Conservation (phyloP, 2,888 invertebrate species). For the Cataglyphis altisquamis region DNA sequence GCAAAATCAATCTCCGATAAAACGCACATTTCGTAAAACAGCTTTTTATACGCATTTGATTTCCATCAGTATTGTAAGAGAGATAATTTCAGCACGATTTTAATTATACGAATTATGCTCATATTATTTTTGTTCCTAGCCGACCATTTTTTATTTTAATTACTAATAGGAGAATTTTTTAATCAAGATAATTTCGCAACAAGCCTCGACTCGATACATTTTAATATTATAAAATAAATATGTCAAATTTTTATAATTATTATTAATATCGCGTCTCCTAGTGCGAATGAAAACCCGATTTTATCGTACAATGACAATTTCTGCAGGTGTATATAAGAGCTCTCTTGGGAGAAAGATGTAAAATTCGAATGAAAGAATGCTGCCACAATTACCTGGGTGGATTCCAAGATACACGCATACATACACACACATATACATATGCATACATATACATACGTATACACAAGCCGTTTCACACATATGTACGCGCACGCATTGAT, state of each 20-base stretch:
- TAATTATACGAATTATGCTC: conserved; percentile 18
- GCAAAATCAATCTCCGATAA: conserved; percentile 35
- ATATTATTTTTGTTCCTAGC: conserved; percentile 35
- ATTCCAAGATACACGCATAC: conserved; percentile 7
- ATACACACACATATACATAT: background rate
- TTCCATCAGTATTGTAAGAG: background rate
- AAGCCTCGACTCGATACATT: background rate
- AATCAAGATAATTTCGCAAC: conserved; percentile 18
- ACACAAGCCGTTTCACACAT: background rate
- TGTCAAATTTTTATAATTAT: background rate
- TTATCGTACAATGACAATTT: conserved; percentile 12
- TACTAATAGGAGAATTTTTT: conserved; percentile 6
- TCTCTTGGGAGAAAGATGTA: conserved; percentile 27
- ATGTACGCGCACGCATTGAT: conserved; percentile 23
- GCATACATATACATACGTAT: background rate
- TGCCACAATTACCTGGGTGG: conserved; percentile 40
- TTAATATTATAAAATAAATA: background rate
- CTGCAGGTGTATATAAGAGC: background rate
- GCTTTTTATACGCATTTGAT: conserved; percentile 11
- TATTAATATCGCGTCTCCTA: background rate
- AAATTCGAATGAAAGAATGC: conserved; percentile 31
- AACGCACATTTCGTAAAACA: background rate
- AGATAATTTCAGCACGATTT: conserved; percentile 16
- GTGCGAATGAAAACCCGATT: background rate
- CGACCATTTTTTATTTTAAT: conserved; percentile 30